Conservation (phyloP, 53 echinoderm and acorn worm genomes). For the Hippasteria phrygiana region DNA sequence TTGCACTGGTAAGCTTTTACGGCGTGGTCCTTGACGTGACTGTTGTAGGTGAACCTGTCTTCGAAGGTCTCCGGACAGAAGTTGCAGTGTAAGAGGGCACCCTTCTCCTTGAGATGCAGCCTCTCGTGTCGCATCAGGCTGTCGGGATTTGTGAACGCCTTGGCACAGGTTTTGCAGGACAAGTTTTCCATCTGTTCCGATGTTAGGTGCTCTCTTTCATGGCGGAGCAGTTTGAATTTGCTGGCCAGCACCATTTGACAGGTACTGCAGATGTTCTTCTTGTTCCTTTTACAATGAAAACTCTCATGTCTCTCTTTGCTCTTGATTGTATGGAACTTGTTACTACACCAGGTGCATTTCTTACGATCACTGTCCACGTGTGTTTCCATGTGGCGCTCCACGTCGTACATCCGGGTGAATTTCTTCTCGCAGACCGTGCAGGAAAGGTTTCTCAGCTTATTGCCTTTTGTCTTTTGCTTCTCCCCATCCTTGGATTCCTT, state of each 20-base stretch:
- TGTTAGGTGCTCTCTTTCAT: conserved; percentile 46
- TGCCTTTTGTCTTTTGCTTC: background rate
- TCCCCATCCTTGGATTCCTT: background rate
- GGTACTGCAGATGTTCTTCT: conserved; percentile 52
- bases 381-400: conserved; percentile 56
- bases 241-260: conserved; percentile 49
- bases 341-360: conserved; percentile 33
- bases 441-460: conserved; percentile 7
- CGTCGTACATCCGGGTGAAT: conserved; percentile 50
- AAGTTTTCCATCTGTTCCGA: conserved; percentile 35
- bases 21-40: conserved; percentile 43
- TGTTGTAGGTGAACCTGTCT: conserved; percentile 37
- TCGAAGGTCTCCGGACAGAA: conserved; percentile 45
- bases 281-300: conserved; percentile 26
- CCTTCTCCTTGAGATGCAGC: conserved; percentile 51
- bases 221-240: conserved; percentile 53
- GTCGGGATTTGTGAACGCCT: conserved; percentile 40
- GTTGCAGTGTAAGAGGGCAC: conserved; percentile 11
- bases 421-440: conserved; percentile 52
- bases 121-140: conserved; percentile 56
- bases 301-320: conserved; percentile 53
- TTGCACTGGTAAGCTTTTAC: conserved; percentile 39
- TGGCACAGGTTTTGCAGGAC: conserved; percentile 45
- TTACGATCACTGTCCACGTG: conserved; percentile 46
- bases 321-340: conserved; percentile 38